Base-by-base conservation (phyloP, 2,888 invertebrate genomes). In the Mermis nigrescens region DNA sequence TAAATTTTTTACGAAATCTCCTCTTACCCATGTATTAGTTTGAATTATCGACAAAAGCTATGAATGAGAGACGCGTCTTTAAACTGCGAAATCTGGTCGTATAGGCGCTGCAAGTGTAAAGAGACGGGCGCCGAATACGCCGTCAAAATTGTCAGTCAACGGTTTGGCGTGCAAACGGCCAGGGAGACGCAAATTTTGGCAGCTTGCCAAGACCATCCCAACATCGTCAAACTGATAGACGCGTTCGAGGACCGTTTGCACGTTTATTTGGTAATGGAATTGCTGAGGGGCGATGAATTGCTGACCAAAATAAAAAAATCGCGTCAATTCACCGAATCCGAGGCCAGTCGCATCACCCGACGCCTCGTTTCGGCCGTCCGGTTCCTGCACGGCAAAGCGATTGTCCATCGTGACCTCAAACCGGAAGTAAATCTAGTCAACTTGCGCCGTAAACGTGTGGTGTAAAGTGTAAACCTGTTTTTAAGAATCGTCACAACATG, bases 361-460 rank as follows among this genome's bases (percentile, higher is more conserved):
- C 85, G 89, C 72, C 77, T 94, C 51, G 84, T 86, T 0, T 79
- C 82, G 22, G 91, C 89, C 55, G 83, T 92, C 26, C 76, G 80
- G 31, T 87, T 83, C 73, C 83, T 94, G 81, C 92, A 92, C 76
- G 77, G 80, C 27, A 78, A 82, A 58, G 82, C 84, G 22, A 83
- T 90, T 52, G 90, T 89, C 58, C 94, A 95, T 73, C 77, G 92
- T 31, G 94, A 94, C 74, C 78, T 95, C 22, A 95, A 94, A 74
- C 92, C 92, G 0, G 94, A 91, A 80, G 86, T 83, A 66, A 66
- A n/a, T n/a, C n/a, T n/a, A n/a, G n/a, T n/a, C n/a, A n/a, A n/a
- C n/a, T n/a, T n/a, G n/a, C n/a, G 63, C 56, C n/a, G n/a, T n/a
- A n/a, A n/a, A n/a, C n/a, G n/a, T n/a, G n/a, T n/a, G n/a, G n/a